These are phyloP conservation scores for Bufo bufo DNA, from an alignment of 2,113 vertebrate genomes.

Conservation along the genomic window DNA sequence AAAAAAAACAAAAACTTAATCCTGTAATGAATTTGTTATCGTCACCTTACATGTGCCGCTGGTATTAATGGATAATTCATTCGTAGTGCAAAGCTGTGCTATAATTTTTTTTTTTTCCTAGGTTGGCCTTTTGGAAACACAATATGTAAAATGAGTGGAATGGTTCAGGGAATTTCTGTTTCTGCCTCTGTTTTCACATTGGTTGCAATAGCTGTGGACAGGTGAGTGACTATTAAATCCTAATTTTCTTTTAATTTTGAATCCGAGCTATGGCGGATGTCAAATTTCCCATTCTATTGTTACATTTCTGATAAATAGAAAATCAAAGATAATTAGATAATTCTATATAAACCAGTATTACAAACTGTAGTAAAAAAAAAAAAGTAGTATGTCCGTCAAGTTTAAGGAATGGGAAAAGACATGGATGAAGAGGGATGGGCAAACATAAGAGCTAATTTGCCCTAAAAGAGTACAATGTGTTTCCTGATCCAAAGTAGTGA, in stretches of 20 bases:
- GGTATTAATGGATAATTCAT: neutral
- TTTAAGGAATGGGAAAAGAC: no score
- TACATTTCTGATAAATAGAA: neutral
- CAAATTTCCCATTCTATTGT: neutral
- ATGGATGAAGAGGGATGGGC: no score
- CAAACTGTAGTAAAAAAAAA: no score
- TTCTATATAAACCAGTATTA: no score
- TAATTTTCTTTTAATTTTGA: neutral
- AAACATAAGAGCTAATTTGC: no score
- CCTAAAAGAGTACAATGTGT: no score
- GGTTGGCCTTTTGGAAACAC: slow-evolving; percentile 94
- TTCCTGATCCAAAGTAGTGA: no score
- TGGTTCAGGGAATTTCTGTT: slow-evolving; percentile 91
- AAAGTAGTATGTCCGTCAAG: no score
- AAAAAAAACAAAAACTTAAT: neutral
- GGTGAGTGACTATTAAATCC: slow-evolving; percentile 71
- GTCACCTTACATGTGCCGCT: neutral
- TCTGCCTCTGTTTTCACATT: slow-evolving; percentile 93
- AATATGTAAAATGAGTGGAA: slow-evolving; percentile 91
- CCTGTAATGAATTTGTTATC: neutral
- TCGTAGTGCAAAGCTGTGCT: neutral
- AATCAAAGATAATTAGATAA: no score
- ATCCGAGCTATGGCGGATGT: neutral
- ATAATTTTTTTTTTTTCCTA: slow-evolving; percentile 62
- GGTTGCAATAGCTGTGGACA: slow-evolving; percentile 90